These are phyloP conservation scores for Falco rusticolus DNA, from an alignment of 2,797 vertebrate genomes.

Conservation along the genomic window DNA sequence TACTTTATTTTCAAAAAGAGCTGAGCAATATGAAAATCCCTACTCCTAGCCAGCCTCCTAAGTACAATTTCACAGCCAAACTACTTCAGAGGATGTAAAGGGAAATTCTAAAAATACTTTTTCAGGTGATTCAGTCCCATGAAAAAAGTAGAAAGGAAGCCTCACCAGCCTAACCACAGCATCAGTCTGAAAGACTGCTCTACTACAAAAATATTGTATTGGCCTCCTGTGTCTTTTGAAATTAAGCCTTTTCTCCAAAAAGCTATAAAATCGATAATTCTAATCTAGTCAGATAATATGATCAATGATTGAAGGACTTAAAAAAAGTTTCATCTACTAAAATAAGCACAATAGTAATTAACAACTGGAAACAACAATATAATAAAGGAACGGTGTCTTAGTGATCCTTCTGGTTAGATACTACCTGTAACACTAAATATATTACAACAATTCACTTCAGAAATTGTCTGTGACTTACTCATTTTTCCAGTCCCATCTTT, in stretches of 20 bases:
- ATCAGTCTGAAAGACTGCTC: background rate
- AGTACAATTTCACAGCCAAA: background rate
- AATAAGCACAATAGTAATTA: background rate
- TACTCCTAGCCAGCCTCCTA: background rate
- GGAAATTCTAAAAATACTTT: background rate
- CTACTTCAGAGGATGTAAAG: background rate
- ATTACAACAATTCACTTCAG: background rate
- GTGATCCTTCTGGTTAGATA: background rate
- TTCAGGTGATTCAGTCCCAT: background rate
- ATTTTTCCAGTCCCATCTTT: background rate
- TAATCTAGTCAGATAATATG: background rate
- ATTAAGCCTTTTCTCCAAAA: background rate
- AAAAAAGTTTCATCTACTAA: background rate
- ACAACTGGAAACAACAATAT: background rate
- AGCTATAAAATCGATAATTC: background rate
- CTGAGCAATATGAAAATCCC: background rate
- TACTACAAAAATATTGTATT: background rate
- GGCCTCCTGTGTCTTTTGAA: background rate
- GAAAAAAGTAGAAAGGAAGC: background rate
- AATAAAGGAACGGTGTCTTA: background rate
- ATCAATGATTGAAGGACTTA: background rate
- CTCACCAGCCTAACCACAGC: background rate
- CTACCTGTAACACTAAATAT: background rate
- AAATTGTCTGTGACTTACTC: background rate
- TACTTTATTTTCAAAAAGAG: background rate